Conservation (phyloP, 2,888 invertebrate genomes). For the Heteropelma amictum region DNA sequence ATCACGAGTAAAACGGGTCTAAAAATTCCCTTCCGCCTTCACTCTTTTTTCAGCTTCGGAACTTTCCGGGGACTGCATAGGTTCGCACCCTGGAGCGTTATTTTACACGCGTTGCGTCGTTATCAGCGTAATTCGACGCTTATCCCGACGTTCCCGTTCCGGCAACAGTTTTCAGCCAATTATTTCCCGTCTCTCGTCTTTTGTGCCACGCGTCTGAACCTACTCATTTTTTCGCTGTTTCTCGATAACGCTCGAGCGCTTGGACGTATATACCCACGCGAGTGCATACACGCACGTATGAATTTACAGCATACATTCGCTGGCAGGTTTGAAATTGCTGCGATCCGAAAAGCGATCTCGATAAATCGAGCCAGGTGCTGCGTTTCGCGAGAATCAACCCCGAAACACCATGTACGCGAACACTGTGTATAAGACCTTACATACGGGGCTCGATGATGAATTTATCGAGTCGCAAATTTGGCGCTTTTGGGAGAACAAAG, state of each 20-base stretch:
- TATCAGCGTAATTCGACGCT: background rate
- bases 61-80: too few species aligned
- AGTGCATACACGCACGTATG: background rate
- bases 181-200: background rate
- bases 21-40: too few species aligned
- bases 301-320: background rate
- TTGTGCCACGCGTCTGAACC: background rate
- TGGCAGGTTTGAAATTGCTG: constrained; percentile 32
- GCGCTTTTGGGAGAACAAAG: constrained; percentile 67
- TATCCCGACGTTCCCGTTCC: background rate
- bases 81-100: too few species aligned
- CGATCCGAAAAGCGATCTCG: constrained; percentile 44
- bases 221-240: constrained; percentile 23
- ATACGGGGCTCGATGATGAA: constrained; percentile 67
- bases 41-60: too few species aligned
- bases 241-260: constrained; percentile 31
- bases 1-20: too few species aligned
- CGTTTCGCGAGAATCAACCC: constrained; percentile 16
- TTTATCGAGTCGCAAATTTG: constrained; percentile 68
- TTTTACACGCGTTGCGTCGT: too few species aligned
- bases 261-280: background rate
- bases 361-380: constrained; percentile 55
- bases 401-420: background rate
- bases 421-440: background rate
- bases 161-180: background rate